Base-by-base conservation (phyloP, 2,888 invertebrate species). In the Protodeltote pygarga region DNA sequence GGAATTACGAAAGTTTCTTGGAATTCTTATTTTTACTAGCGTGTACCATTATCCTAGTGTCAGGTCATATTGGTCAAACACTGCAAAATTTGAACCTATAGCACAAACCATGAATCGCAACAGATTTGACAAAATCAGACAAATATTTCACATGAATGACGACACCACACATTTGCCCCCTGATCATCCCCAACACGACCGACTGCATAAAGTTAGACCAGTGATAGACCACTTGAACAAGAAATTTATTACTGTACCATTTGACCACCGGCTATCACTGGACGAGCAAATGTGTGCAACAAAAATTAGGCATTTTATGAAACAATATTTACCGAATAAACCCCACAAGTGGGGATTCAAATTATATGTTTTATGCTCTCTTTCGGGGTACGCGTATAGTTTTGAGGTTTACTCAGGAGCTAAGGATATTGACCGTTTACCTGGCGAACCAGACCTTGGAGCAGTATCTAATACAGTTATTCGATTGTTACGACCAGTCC, bases 131-230 rank as follows among this genome's bases (percentile, higher is more conserved):
- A 65, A 45, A 14, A 27, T 45, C 9, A 19, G 42, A 24, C 27
- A 34, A 58, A 31, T 66, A 57, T 53, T 71, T 47, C 65, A 70
- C 29, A 62, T 67, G 47, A 70, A 69, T 64, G 64, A 65, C 52
- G 47, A 69, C 44, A 34, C 55, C 17, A 60, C 49, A 51, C 65
- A 67, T 52, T 54, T 59, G 47, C 58, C 62, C 44, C 46, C 46
- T 58, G 63, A 53, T 51, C 55, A 68, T 31, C 53, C 57, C 37
- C 14, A 64, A 13, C 63, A 73, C 53, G 65, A 71, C 62, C 49
- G 65, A 59, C 60, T 71, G 42, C 65, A 67, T 62, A 71, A 73
- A 65, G 52, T 71, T 61, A 63, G 73, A 63, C 67, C 72, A 49
- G 53, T 75, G 35, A 58, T 64, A 62, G 69, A 65, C 42, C 37